Evolutionary conservation across 1,140 invertebrate species (phyloP), one percentile per base, ranked within the genome.

Genomic region (Dufourea novaeangliae): DNA sequence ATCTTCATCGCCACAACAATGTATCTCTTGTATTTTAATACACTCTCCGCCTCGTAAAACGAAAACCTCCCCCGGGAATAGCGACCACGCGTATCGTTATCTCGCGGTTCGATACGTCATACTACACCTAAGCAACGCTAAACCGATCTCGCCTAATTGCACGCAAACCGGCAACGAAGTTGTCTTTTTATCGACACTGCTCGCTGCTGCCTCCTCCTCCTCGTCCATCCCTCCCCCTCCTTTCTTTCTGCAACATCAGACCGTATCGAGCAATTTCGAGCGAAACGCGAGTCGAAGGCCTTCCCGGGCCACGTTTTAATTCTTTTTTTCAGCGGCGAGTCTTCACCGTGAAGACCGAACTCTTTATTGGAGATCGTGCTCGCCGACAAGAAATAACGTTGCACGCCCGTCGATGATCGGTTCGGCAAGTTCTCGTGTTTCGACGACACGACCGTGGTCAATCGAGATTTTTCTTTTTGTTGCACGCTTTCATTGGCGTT

Each of bases 261-360:
- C 41, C 54, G 73, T 59, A 44, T 59, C 73, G 41, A 41, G 2
- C 41, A 59, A 70, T 70, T 69, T 70, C 41, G 54, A 74, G 25
- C 72, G 57, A 74, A 57, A 54, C 37, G 37, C 62, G 34, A 67
- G 20, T 67, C 50, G 20, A 37, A 74, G 20, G 41, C 22, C 63
- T 37, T 75, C 27, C 39, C 57, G 20, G 25, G 3, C 20, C 14
- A 8, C 14, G 50, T 14, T 62, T 63, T 22, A 2, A n/a, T 50
- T 34, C 22, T 7, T 44, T 50, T 22, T 17, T 62, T 17, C 27
- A 7, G 50, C 44, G 37, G 46, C 34, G 54, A 25, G 29, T 27
- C n/a, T 73, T 74, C 67, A 57, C 44, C 56, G 69, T 39, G 66
- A 81, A 75, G 71, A 73, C 63, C 32, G n/a, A 72, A 62, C 59